Evolutionary conservation across 2,797 vertebrate genomes (phyloP), one percentile per base, ranked within the genome.

Genomic region (Hephaestus fuliginosus): DNA sequence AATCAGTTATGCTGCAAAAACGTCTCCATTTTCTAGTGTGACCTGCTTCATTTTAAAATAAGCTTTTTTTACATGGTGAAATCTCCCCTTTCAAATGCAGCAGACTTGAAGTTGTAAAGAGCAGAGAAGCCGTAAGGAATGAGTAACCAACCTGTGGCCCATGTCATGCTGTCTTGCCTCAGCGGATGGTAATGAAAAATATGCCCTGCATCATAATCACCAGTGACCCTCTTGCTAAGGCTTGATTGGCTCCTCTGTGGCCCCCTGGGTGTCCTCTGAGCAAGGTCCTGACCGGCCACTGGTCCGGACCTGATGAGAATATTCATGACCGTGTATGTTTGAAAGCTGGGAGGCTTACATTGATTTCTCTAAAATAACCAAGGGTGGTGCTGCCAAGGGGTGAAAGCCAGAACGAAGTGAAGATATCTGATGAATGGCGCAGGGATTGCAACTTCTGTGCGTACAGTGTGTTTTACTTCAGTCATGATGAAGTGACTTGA

Each of bases 141-240:
- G 70, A 77, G 72, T 30, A 72, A 75, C 80, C 83, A 83, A 90
- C 86, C 86, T 85, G 91, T 87, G 75, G 89, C 68, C 76, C 18
- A 15, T 85, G 88, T 88, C 89, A 69, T 56, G 81, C 91, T 80
- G 89, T 77, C 90, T 83, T 64, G 41, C 81, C 89, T 85, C 87
- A 82, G 83, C 8, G 64, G 81, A 92, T 84, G 84, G 76, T 86
- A 89, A 91, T 91, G 89, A 84, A 90, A 90, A 80, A 78, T 88
- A 82, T 63, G 91, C 76, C 90, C 85, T 87, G 92, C 92, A 93
- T 94, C 73, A 75, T 90, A 92, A 93, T 92, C 88, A 89, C 89
- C 70, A 22, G 36, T 88, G 93, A 92, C 93, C 86, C 88, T 85
- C 52, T 52, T 65, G 70, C 81, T 72, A 49, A 49, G 65, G 66